Conservation (phyloP, 2,888 invertebrate species). For the Mythimna loreyi region DNA sequence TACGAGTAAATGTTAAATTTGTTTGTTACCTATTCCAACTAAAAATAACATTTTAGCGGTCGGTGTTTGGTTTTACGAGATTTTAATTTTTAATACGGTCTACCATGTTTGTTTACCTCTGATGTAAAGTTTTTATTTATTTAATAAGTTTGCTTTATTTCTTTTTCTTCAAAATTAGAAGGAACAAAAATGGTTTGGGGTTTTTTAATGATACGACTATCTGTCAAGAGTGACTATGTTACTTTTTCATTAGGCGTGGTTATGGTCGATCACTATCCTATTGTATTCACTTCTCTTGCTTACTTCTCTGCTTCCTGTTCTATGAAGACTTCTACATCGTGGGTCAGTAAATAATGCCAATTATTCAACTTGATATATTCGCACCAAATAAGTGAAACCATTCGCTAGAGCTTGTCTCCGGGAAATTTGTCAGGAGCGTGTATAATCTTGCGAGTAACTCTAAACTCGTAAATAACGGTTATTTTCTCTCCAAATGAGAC, state of each 20-base stretch:
- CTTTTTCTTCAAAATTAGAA: not conserved
- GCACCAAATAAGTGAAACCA: slow-evolving; percentile 63
- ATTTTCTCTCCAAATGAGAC: slow-evolving; percentile 74
- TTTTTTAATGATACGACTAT: not conserved
- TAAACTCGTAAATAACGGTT: slow-evolving; percentile 80
- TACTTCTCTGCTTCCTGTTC: not conserved
- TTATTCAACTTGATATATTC: slow-evolving; percentile 62
- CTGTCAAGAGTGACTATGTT: not conserved
- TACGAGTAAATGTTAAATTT: slow-evolving; percentile 46
- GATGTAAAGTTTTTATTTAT: not conserved
- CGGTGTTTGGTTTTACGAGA: not conserved
- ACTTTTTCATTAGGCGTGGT: not conserved
- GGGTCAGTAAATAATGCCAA: slow-evolving; percentile 55
- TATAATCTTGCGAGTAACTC: slow-evolving; percentile 74
- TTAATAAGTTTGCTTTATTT: not conserved
- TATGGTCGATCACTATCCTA: not conserved
- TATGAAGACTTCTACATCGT: slow-evolving; percentile 12
- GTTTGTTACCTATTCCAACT: slow-evolving; percentile 43
- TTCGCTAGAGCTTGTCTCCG: slow-evolving; percentile 57
- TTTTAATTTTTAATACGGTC: not conserved
- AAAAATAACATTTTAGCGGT: slow-evolving; percentile 44
- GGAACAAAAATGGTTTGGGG: no score
- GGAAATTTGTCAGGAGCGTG: slow-evolving; percentile 76
- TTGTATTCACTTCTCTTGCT: not conserved
- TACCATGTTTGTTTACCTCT: not conserved